Evolutionary conservation across 2,113 vertebrate genomes (phyloP), one percentile per base, ranked within the genome.

Genomic region (Beaufortia kweichowensis): DNA sequence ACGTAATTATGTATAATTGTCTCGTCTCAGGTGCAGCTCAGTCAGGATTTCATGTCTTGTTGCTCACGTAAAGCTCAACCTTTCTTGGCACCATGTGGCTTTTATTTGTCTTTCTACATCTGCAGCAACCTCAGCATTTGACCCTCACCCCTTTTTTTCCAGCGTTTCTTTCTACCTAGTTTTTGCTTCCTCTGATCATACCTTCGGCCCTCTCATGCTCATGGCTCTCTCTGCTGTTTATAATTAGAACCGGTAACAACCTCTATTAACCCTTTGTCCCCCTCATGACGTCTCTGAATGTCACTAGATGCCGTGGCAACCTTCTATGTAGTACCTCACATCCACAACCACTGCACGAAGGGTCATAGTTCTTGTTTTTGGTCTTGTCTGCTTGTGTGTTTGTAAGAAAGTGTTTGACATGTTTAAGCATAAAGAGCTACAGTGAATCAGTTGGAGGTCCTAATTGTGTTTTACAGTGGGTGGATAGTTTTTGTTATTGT

Each of bases 291-390:
- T 85, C 75, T 76, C 74, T 84, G 81, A 85, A 81, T 85, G 85
- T 85, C 79, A 85, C 73, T 73, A 72, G 84, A 79, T 83, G 73
- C 84, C 72, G 81, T 87, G 84, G 84, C 77, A 87, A 87, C 84
- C 79, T 72, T 78, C 41, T 57, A 53, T 46, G 33, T 33, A 61
- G 26, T 24, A 50, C 76, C 48, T 57, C 70, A 48, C 41, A 33
- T 75, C 64, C 33, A 75, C 79, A 80, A 77, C 66, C 53, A 53
- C 67, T 50, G 78, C 56, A 75, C 63, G 19, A 70, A 78, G 70
- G 66, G 65, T 41, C 50, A 68, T 61, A 41, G 50, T 57, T 28
- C 19, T 39, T 21, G 48, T 6, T 53, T 53, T 67, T 53, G 65
- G 39, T 15, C 28, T 60, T 6, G 10, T 28, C n/a, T 66, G 60